Conservation (phyloP, 2,113 vertebrate genomes). For the Aptenodytes patagonicus region DNA sequence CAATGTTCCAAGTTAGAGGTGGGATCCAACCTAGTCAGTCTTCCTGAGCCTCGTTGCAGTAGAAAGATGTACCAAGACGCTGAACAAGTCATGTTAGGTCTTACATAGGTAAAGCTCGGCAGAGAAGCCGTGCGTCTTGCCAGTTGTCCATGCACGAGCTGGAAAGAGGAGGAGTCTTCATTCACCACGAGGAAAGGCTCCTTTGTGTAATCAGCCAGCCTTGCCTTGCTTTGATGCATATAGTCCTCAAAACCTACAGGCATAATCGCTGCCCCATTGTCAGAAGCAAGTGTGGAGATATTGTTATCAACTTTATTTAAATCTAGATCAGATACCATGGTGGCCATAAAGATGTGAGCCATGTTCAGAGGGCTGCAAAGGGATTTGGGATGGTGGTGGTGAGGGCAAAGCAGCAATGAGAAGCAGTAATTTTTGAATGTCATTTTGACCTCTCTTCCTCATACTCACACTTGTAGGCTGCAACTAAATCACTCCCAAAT, state of each 20-base stretch:
- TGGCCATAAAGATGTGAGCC: not conserved
- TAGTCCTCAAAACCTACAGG: not conserved
- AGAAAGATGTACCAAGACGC: not conserved
- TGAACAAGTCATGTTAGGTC: not conserved
- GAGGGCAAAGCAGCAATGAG: not conserved
- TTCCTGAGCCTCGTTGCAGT: not conserved
- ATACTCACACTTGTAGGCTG: not conserved
- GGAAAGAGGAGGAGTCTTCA: not conserved
- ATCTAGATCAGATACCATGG: not conserved
- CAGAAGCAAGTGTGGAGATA: not conserved
- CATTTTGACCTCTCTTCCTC: not conserved
- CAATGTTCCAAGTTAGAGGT: not conserved
- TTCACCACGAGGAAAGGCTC: not conserved
- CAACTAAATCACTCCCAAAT: not conserved
- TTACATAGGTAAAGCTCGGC: not conserved
- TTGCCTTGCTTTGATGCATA: not conserved
- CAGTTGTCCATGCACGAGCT: not conserved
- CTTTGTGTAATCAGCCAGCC: not conserved
- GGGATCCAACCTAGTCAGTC: not conserved
- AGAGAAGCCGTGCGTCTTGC: fast-evolving
- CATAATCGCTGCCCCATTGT: not conserved
- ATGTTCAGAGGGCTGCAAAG: not conserved
- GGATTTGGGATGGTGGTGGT: not conserved
- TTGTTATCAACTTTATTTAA: not conserved
- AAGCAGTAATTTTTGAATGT: not conserved